phyloP scores from a whole-genome alignment of 37 sponge, comb jelly and placozoan genomes.

The Petrosia ficiformis region DNA sequence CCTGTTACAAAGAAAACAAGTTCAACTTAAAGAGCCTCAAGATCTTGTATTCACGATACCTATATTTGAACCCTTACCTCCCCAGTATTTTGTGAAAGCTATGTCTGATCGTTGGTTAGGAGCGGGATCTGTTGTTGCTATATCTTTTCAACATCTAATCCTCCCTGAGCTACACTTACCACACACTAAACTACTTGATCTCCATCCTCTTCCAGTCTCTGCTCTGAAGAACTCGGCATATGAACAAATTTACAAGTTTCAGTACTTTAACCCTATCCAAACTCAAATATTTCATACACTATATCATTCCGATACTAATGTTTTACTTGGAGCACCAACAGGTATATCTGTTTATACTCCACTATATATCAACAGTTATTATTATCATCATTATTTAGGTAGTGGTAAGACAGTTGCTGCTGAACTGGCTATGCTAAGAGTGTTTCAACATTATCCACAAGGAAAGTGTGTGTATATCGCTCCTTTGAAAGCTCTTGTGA shows the following conservation, averaged over 20 bases:
- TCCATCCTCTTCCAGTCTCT: constrained; percentile 85
- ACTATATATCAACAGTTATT: not conserved
- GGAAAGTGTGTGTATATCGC: constrained; percentile 97
- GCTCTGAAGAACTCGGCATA: constrained; percentile 72
- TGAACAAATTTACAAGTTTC: constrained; percentile 67
- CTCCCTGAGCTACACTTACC: constrained; percentile 93
- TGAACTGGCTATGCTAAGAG: constrained; percentile 94
- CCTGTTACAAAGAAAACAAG: constrained; percentile 89
- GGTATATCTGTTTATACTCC: too few relatives aligned
- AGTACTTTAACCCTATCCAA: constrained; percentile 97
- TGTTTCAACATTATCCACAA: constrained; percentile 84
- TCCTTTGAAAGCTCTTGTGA: constrained; percentile 96
- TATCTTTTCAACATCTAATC: constrained; percentile 92
- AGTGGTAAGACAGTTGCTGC: constrained; percentile 99
- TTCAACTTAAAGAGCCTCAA: constrained; percentile 64
- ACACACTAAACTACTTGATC: constrained; percentile 95
- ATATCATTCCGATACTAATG: constrained; percentile 89
- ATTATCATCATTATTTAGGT: not conserved
- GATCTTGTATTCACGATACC: constrained; percentile 93
- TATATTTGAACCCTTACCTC: constrained; percentile 84
- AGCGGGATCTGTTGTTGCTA: constrained; percentile 70
- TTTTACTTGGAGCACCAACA: constrained; percentile 96
- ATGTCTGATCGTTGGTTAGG: constrained; percentile 95
- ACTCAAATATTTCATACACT: constrained; percentile 97
- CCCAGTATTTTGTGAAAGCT: constrained; percentile 81